These are phyloP conservation scores for Blomia tropicalis DNA, from an alignment of 2,888 invertebrate species.

Conservation along the genomic window DNA sequence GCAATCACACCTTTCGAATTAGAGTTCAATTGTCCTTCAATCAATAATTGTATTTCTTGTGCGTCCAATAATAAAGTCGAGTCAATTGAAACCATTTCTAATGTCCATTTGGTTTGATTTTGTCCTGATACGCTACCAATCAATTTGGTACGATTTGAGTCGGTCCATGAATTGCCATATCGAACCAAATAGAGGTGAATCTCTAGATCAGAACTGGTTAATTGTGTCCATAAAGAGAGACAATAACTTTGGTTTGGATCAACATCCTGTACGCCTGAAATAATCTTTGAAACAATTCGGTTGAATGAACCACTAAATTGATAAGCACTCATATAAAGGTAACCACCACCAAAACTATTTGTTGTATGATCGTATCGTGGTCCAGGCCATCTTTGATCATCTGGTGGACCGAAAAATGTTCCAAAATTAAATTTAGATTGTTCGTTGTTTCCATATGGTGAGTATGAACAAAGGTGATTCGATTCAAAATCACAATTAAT, in stretches of 20 bases:
- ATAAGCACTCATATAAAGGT: slow-evolving; percentile 11
- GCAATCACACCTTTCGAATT: slow-evolving; percentile 3
- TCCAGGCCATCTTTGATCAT: slow-evolving; percentile 10
- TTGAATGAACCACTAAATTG: neutral
- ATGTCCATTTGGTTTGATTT: neutral
- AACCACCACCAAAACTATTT: neutral
- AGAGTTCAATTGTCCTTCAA: slow-evolving; percentile 3
- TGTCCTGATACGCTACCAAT: neutral
- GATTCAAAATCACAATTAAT: slow-evolving; percentile 28
- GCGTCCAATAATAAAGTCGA: neutral
- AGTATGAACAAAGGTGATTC: neutral
- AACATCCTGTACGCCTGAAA: neutral
- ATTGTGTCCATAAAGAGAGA: neutral
- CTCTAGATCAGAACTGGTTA: neutral
- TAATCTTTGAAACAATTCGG: neutral
- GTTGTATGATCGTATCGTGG: slow-evolving; percentile 10
- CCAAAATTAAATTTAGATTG: neutral
- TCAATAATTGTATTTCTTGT: slow-evolving; percentile 14
- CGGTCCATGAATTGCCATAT: neutral
- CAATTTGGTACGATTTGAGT: neutral
- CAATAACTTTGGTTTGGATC: slow-evolving; percentile 4
- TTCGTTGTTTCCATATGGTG: neutral
- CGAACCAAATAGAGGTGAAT: neutral
- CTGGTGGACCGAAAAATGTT: neutral
- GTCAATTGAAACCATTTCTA: neutral